These are phyloP conservation scores for Hedychridium roseum DNA, from an alignment of 2,888 invertebrate genomes.

Conservation along the genomic window DNA sequence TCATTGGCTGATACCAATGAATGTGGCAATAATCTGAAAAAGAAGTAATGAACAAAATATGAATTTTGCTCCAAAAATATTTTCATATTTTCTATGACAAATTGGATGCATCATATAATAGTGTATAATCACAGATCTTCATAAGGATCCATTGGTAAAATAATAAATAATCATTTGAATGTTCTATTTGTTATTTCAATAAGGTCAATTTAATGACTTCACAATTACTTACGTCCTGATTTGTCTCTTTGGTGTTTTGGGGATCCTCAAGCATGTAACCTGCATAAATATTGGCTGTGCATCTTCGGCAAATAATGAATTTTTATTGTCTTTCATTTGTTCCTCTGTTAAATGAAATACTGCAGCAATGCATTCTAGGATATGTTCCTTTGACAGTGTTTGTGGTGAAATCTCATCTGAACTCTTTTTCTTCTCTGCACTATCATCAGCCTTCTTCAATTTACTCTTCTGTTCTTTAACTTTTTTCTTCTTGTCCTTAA, in stretches of 20 bases:
- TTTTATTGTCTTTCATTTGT: constrained; percentile 53
- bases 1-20: constrained; percentile 71
- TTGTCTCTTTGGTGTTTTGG: constrained; percentile 68
- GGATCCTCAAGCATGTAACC: constrained; percentile 72
- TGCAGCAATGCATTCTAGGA: constrained; percentile 52
- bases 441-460: background rate
- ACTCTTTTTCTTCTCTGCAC: too few relatives aligned
- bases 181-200: background rate
- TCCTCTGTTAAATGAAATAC: constrained; percentile 55
- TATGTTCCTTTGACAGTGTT: constrained; percentile 44
- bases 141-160: constrained; percentile 58
- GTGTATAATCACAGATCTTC: constrained; percentile 45
- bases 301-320: constrained; percentile 68
- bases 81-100: constrained; percentile 1
- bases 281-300: constrained; percentile 68
- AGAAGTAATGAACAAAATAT: constrained; percentile 3
- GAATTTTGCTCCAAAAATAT: background rate
- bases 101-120: constrained; percentile 13
- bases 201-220: background rate
- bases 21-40: constrained; percentile 67
- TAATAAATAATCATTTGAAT: constrained; percentile 47
- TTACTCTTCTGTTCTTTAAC: background rate
- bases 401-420: too few relatives aligned
- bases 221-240: constrained; percentile 71
- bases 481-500: background rate